Percentiles rank a stretch among this genome's conserved stretches.
These are phyloP conservation scores for Sebastes hopkinsi DNA, from an alignment of 2,797 vertebrate species.

Conservation along the genomic window DNA sequence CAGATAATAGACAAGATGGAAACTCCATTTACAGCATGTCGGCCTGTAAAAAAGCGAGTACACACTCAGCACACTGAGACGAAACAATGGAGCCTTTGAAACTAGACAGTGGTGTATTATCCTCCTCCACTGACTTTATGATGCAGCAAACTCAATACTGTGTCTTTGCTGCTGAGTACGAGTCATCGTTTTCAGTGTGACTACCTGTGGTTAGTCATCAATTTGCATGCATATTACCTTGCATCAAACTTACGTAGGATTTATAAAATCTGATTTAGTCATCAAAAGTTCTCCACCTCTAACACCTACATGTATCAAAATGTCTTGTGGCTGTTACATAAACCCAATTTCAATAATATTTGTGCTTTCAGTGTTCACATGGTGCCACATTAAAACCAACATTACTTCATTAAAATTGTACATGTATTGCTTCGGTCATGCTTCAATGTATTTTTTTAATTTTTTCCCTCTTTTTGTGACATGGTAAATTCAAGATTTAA, in stretches of 20 bases:
- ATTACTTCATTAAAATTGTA: not conserved
- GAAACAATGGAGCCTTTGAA: constrained; percentile 39
- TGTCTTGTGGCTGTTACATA: not conserved
- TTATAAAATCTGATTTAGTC: not conserved
- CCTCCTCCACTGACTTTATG: not conserved
- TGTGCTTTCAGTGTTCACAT: not conserved
- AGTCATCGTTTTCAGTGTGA: constrained; percentile 1
- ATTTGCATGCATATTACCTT: not conserved
- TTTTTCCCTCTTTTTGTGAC: not conserved
- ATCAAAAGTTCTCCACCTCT: not conserved
- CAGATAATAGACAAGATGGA: constrained; percentile 7
- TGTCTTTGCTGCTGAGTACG: not conserved
- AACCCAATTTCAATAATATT: not conserved
- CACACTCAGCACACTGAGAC: not conserved
- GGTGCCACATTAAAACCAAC: not conserved
- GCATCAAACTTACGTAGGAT: not conserved
- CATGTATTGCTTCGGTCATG: not conserved
- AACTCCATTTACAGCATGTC: constrained; percentile 30
- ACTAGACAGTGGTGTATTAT: not conserved
- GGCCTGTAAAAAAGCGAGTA: constrained; percentile 17
- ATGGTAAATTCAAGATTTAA: no score
- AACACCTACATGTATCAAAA: not conserved
- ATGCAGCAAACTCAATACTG: not conserved
- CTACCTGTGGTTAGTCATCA: constrained; percentile 12
- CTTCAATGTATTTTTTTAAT: no score